Percentiles rank a stretch among this genome's conserved stretches.
Conservation (phyloP, 2,113 vertebrate genomes). For the cattle (Bos taurus) region DNA sequence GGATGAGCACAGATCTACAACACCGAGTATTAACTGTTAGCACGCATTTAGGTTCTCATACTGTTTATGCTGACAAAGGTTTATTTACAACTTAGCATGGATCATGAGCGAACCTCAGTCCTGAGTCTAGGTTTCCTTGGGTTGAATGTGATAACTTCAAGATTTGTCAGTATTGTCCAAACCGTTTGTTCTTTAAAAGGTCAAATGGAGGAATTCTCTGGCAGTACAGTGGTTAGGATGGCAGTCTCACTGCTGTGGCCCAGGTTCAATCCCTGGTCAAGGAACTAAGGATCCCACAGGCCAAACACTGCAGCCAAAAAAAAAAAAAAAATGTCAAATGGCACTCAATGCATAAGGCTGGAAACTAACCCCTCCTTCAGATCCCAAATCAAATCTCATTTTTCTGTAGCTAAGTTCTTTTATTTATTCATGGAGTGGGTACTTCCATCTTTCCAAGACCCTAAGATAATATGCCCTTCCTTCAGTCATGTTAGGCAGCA, state of each 20-base stretch:
- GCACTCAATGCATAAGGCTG: neutral
- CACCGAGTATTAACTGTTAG: neutral
- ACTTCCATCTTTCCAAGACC: neutral
- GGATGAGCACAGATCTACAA: neutral
- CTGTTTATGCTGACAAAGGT: neutral
- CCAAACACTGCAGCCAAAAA: neutral
- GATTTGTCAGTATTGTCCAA: neutral
- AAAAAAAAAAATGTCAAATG: neutral
- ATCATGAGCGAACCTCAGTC: neutral
- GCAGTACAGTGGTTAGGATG: neutral
- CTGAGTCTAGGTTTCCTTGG: neutral
- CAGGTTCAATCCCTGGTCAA: neutral
- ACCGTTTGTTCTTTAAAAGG: neutral
- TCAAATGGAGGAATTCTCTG: neutral
- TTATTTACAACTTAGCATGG: neutral
- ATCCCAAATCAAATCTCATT: neutral
- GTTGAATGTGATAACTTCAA: neutral
- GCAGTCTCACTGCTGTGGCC: neutral
- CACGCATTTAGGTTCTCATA: neutral
- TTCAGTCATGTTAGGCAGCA: neutral
- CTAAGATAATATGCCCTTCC: neutral
- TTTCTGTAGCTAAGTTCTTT: neutral
- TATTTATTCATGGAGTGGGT: neutral
- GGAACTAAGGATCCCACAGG: neutral
- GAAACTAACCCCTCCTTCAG: neutral